Conservation (phyloP, 1,140 invertebrate species). For the Belonocnema kinseyi region DNA sequence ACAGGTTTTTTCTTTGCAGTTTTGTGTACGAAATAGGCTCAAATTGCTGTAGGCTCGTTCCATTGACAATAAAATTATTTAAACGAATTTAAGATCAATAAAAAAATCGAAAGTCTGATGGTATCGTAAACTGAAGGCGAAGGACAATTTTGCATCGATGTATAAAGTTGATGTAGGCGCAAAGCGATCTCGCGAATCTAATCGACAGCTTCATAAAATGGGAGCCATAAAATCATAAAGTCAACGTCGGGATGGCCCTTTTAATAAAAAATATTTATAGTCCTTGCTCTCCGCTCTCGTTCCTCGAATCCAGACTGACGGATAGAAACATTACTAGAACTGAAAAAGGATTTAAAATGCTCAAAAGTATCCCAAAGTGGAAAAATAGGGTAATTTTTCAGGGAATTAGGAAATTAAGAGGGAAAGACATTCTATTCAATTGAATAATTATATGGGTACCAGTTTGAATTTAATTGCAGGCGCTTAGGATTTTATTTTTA, state of each 20-base stretch:
- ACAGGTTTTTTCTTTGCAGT: too few species aligned
- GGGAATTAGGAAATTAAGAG: conserved; percentile 1
- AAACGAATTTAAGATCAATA: too few species aligned
- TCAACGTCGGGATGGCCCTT: conserved; percentile 61
- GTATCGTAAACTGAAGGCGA: too few species aligned
- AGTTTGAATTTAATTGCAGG: too few species aligned
- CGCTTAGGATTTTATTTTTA: too few species aligned
- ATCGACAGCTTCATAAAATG: conserved; percentile 75
- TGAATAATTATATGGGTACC: too few species aligned
- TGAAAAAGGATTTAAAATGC: not conserved
- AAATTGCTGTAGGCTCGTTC: too few species aligned
- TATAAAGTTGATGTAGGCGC: conserved; percentile 50
- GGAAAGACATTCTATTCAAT: too few species aligned
- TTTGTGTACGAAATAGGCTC: too few species aligned
- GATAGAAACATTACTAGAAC: conserved; percentile 48
- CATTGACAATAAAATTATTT: too few species aligned
- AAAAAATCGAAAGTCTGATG: too few species aligned
- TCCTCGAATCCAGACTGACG: conserved; percentile 42
- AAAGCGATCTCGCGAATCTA: conserved; percentile 58
- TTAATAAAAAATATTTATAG: conserved; percentile 66
- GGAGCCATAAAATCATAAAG: conserved; percentile 74
- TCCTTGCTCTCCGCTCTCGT: conserved; percentile 62
- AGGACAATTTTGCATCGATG: conserved; percentile 52
- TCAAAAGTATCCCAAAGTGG: not conserved
- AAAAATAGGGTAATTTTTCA: conserved; percentile 36